Conservation (phyloP, 2,797 vertebrate species). For the Sarcophilus harrisii region DNA sequence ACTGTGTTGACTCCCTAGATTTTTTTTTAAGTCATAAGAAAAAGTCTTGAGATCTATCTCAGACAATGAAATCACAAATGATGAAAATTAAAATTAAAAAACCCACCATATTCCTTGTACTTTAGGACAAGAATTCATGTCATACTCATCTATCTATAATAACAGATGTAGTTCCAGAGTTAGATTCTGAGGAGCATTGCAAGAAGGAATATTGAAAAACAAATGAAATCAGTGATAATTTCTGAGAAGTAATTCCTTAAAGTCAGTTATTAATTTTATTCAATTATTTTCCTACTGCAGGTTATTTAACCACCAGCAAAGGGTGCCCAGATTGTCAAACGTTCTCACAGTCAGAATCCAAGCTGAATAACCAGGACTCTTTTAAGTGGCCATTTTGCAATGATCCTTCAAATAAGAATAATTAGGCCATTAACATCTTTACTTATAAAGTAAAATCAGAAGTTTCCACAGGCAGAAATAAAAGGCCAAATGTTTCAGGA, state of each 20-base stretch:
- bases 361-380: slow-evolving; percentile 68
- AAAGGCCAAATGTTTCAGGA: slow-evolving; percentile 14
- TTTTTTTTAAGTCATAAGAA: slow-evolving; percentile 17
- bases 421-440: slow-evolving; percentile 64
- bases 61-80: not conserved
- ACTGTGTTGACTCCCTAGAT: not conserved
- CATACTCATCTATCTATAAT: slow-evolving; percentile 28
- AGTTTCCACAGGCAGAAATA: slow-evolving; percentile 54
- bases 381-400: slow-evolving; percentile 71
- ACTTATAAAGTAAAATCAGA: slow-evolving; percentile 50
- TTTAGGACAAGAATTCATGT: slow-evolving; percentile 28
- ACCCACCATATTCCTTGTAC: not conserved
- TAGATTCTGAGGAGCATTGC: not conserved
- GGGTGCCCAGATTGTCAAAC: slow-evolving; percentile 71
- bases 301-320: slow-evolving; percentile 80
- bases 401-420: slow-evolving; percentile 73
- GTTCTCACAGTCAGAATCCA: slow-evolving; percentile 69
- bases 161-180: slow-evolving; percentile 3
- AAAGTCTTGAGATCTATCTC: not conserved
- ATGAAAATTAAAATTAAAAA: not conserved
- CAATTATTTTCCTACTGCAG: slow-evolving; percentile 74
- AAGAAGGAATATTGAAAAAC: slow-evolving; percentile 1
- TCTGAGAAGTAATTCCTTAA: slow-evolving; percentile 68
- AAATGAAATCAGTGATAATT: slow-evolving; percentile 30
- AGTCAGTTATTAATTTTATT: slow-evolving; percentile 73